Percentiles rank a stretch among this genome's conserved stretches.
Conservation (phyloP, 2,797 vertebrate species). For the Lophius americanus region DNA sequence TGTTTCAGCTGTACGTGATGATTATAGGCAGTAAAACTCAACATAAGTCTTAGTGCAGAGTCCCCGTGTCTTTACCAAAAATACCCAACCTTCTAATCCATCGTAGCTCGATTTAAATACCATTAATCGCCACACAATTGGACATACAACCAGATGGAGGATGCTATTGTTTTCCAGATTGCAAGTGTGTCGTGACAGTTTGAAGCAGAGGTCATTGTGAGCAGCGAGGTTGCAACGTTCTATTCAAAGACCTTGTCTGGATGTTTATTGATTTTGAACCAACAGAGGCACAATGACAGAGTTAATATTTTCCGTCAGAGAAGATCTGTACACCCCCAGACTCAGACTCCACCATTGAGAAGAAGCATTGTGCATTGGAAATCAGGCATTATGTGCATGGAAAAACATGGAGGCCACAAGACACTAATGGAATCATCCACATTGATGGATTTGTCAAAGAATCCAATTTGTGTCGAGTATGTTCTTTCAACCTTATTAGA, state of each 20-base stretch:
- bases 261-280: constrained; percentile 46
- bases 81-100: too few relatives aligned
- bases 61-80: too few relatives aligned
- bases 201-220: constrained; percentile 13
- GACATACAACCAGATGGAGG: neutral
- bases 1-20: too few relatives aligned
- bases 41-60: too few relatives aligned
- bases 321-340: neutral
- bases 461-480: neutral
- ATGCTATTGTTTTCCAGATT: constrained; percentile 1
- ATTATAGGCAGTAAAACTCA: too few relatives aligned
- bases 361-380: too few relatives aligned
- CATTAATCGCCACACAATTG: too few relatives aligned
- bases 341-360: too few relatives aligned
- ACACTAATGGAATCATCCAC: too few relatives aligned
- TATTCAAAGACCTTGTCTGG: constrained; percentile 18
- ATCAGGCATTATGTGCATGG: too few relatives aligned
- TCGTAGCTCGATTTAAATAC: too few relatives aligned
- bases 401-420: neutral
- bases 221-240: constrained; percentile 5
- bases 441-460: too few relatives aligned
- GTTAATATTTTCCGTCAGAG: constrained; percentile 22
- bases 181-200: neutral
- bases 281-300: constrained; percentile 14
- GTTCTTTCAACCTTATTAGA: neutral